Evolutionary conservation across 2,113 vertebrate species (phyloP).

Genomic region (Dromiciops gliroides): DNA sequence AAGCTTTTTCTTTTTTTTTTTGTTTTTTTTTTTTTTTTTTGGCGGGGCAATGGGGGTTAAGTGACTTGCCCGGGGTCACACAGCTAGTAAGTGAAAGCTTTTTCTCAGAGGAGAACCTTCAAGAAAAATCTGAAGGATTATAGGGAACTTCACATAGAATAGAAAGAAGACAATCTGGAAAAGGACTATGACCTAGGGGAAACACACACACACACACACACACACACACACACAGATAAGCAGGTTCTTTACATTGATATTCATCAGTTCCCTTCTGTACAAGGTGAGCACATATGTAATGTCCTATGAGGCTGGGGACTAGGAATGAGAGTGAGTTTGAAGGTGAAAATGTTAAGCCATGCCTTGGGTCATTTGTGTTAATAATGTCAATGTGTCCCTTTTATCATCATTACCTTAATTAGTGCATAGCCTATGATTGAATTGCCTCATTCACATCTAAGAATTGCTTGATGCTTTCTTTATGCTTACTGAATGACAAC

Average conservation of each 20-base stretch:
- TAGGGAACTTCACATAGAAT: background rate
- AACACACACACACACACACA: background rate
- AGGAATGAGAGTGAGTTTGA: background rate
- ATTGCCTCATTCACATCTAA: conserved; percentile 46
- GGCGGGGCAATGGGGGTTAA: too few species aligned
- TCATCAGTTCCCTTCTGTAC: background rate
- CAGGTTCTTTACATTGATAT: background rate
- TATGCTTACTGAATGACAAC: conserved; percentile 59
- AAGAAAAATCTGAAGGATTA: background rate
- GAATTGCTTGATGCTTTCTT: conserved; percentile 53
- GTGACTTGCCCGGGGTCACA: too few species aligned
- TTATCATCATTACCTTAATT: conserved; percentile 65
- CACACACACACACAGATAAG: background rate
- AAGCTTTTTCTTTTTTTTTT: background rate
- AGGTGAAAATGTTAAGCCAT: background rate
- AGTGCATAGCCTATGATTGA: conserved; percentile 48
- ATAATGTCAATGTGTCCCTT: conserved; percentile 40
- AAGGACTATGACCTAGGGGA: background rate
- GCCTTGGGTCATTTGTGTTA: conserved; percentile 53
- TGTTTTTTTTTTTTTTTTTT: too few species aligned
- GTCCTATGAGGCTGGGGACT: background rate
- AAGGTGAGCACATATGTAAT: background rate
- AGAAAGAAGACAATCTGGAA: background rate
- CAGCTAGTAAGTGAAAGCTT: background rate
- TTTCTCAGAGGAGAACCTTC: background rate